Conservation (phyloP, 2,797 vertebrate genomes). For the Oceanodroma leucorhoa region DNA sequence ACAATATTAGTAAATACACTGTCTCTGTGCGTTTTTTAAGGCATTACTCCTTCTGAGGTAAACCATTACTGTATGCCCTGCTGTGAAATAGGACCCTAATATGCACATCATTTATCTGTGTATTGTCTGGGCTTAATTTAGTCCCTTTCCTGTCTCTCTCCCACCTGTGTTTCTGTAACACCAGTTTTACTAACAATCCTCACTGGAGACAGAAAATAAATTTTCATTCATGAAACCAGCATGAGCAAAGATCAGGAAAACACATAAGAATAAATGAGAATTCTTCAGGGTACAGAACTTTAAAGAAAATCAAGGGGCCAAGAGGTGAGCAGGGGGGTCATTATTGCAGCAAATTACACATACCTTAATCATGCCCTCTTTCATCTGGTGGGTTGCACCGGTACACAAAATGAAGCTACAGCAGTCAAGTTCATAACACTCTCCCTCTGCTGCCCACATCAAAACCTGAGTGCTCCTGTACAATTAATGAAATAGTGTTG, state of each 20-base stretch:
- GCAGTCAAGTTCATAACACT: background rate
- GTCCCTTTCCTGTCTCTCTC: background rate
- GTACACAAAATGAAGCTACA: background rate
- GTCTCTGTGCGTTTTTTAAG: background rate
- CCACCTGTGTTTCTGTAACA: background rate
- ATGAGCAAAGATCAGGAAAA: background rate
- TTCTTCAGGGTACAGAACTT: background rate
- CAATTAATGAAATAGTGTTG: background rate
- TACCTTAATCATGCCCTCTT: background rate
- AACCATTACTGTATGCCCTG: background rate
- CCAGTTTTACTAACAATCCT: background rate
- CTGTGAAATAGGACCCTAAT: background rate
- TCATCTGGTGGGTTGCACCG: accelerated
- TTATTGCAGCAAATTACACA: background rate
- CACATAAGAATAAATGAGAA: background rate
- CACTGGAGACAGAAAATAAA: background rate
- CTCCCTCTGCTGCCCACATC: background rate
- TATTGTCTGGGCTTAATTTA: background rate
- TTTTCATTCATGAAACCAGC: background rate
- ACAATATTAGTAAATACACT: background rate
- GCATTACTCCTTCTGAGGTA: background rate
- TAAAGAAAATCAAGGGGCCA: background rate
- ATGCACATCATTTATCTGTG: background rate
- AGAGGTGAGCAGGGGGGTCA: background rate
- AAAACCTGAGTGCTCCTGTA: background rate